phyloP scores from a whole-genome alignment of 2,888 invertebrate genomes.

The Pheosia gnoma region DNA sequence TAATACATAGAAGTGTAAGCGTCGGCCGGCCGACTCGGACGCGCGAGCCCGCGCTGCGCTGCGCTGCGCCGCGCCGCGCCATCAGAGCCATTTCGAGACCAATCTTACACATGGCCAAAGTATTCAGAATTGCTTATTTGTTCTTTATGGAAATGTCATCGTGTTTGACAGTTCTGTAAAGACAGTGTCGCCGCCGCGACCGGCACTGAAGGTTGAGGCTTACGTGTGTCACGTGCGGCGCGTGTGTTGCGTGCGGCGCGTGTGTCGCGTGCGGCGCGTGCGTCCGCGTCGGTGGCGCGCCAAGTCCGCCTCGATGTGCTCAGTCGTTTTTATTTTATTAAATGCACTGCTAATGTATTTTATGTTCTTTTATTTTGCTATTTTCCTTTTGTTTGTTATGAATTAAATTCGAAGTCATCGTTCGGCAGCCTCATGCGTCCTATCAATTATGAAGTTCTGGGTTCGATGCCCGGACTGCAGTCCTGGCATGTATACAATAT shows the following conservation, averaged over 20 bases:
- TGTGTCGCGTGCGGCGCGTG: constrained; percentile 12
- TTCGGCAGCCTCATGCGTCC: no score
- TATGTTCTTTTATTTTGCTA: constrained; percentile 51
- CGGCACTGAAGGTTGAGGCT: not conserved
- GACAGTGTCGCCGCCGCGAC: constrained; percentile 3
- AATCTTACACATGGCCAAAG: no score
- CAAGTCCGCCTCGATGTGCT: constrained; percentile 63
- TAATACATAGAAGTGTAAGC: constrained; percentile 37
- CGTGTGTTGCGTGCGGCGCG: constrained; percentile 6
- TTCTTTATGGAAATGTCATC: no score
- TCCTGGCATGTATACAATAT: no score
- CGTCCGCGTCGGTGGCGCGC: constrained; percentile 30
- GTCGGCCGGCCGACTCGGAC: constrained; percentile 22
- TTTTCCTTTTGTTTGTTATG: constrained; percentile 29
- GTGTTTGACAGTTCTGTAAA: not conserved
- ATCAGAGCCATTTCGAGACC: not conserved
- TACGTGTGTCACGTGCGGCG: constrained; percentile 8
- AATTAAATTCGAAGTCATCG: constrained; percentile 12
- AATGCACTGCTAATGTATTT: constrained; percentile 74
- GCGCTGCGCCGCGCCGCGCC: constrained; percentile 7
- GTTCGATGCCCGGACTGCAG: not conserved
- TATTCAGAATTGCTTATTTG: no score
- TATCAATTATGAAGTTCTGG: not conserved
- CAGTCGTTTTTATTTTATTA: constrained; percentile 71
- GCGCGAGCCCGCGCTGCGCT: constrained; percentile 8